Evolutionary conservation across 2,888 invertebrate genomes (phyloP).

Genomic region (Ommatoiulus sabulosus): DNA sequence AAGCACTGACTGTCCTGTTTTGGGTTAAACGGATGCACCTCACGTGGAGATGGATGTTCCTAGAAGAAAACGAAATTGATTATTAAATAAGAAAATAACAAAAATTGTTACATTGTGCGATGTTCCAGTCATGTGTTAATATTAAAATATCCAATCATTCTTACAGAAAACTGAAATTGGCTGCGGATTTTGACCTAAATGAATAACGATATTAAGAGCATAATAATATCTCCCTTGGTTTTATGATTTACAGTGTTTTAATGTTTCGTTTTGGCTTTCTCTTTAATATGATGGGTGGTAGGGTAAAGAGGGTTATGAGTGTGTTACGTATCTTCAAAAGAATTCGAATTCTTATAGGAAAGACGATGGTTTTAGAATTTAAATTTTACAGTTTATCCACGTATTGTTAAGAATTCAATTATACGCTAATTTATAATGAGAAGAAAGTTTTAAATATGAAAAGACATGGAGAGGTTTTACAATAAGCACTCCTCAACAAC

Average conservation of each 20-base stretch:
- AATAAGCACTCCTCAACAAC: no score
- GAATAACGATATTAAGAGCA: conserved; percentile 17
- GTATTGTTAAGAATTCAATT: no score
- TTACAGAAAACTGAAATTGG: background rate
- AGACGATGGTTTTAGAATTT: no score
- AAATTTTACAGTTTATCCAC: no score
- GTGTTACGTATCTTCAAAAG: background rate
- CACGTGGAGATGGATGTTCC: background rate
- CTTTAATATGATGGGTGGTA: background rate
- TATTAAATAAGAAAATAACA: conserved; percentile 12
- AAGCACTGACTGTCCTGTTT: conserved; percentile 3
- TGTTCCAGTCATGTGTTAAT: background rate
- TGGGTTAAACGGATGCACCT: conserved; percentile 18
- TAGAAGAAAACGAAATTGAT: conserved; percentile 22
- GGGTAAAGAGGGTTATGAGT: background rate
- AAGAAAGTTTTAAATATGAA: no score
- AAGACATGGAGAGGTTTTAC: no score
- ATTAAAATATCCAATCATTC: background rate
- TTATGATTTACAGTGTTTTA: background rate
- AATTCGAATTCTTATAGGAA: no score
- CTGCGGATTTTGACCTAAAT: background rate
- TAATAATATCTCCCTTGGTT: background rate
- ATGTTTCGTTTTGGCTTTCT: background rate
- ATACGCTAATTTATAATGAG: no score
- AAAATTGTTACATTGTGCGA: conserved; percentile 1